Evolutionary conservation across 2,888 invertebrate genomes (phyloP), one percentile per base, ranked within the genome.

Genomic region (Lasioglossum villosulum): DNA sequence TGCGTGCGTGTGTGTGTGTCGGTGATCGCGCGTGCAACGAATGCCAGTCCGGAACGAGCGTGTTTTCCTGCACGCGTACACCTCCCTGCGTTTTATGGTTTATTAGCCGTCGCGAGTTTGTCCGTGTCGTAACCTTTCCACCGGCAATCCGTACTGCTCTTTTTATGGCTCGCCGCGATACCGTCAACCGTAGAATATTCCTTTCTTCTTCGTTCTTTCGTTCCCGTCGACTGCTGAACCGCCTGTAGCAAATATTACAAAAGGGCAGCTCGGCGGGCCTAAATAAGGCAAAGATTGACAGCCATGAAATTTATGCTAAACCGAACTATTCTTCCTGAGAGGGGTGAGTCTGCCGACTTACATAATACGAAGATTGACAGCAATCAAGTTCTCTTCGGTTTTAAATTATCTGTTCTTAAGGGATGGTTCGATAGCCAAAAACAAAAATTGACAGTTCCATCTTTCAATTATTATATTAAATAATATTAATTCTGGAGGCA

Each of bases 71-170:
- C 34, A 72, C 77, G 74, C 81, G 73, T 82, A 63, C 39, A 39
- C 70, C 70, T 75, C 56, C 66, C 71, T 75, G 78, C 81, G 78
- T 86, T 91, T 91, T 87, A 90, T 83, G 75, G 79, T 89, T 87
- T 91, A 91, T 89, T 87, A 90, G 83, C 82, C 79, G 75, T 80
- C 75, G 74, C 72, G 78, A 83, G 85, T 72, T 86, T 81, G 83
- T 86, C 68, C 34, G 72, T 48, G 74, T 86, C 88, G 83, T 90
- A 90, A 91, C 85, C 80, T 72, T 85, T 76, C 76, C 63, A 37
- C 75, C 73, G 77, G 84, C 84, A 82, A 83, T 88, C 83, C 86
- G 78, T 59, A 83, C 70, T 56, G 52, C 30, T 42, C 10, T 87
- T 85, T 90, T 90, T 90, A 89, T 68, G 82, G 71, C 34, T 75